A percentile compares a stretch with the other conserved stretches of the same genome.
phyloP scores from a whole-genome alignment of 2,888 invertebrate genomes.

The Deilephila porcellus region DNA sequence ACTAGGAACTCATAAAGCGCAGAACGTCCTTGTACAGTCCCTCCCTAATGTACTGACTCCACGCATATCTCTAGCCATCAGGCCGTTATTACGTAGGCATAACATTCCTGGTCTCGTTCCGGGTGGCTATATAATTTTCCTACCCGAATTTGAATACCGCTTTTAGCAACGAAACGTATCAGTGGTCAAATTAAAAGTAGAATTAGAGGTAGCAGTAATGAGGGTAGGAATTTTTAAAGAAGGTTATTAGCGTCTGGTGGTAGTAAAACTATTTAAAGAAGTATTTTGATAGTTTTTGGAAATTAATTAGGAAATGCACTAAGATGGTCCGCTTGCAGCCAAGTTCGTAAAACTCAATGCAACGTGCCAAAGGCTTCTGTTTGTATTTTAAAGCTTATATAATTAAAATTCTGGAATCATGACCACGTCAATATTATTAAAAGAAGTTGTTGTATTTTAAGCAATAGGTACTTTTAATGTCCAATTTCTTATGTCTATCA shows the following conservation, averaged over 20 bases:
- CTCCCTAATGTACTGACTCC: constrained; percentile 10
- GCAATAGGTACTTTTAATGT: too few relatives aligned
- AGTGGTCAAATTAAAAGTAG: constrained; percentile 1
- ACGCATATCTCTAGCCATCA: constrained; percentile 18
- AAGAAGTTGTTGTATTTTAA: too few relatives aligned
- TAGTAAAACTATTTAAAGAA: not conserved
- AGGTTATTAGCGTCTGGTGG: not conserved
- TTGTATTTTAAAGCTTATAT: too few relatives aligned
- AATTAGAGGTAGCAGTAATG: not conserved
- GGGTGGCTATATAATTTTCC: not conserved
- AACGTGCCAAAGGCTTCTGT: too few relatives aligned
- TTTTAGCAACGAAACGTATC: constrained; percentile 16
- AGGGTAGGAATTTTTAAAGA: constrained; percentile 1
- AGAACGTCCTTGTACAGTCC: constrained; percentile 2
- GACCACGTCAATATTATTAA: too few relatives aligned
- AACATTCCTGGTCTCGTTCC: not conserved
- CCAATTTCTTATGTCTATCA: too few relatives aligned
- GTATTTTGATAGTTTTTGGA: not conserved
- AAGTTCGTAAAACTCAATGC: too few relatives aligned
- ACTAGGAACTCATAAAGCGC: constrained; percentile 22
- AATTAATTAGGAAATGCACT: not conserved
- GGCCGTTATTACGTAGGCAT: constrained; percentile 6
- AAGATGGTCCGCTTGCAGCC: too few relatives aligned
- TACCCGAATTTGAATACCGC: constrained; percentile 21
- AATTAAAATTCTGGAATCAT: too few relatives aligned